Evolutionary conservation across 1,140 invertebrate genomes (phyloP).

Genomic region (Agrilus planipennis): DNA sequence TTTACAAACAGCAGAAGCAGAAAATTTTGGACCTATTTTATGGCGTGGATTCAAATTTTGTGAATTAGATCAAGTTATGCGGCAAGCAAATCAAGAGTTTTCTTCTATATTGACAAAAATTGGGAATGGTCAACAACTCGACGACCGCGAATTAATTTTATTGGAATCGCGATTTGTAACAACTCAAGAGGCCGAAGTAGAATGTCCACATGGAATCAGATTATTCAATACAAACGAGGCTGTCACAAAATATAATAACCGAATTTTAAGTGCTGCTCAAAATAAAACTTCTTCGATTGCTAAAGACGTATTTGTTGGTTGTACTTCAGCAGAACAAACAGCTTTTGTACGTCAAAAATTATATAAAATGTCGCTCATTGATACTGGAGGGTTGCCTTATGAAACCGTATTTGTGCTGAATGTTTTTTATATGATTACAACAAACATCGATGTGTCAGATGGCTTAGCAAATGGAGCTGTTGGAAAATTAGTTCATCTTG

Average conservation of each 20-base stretch:
- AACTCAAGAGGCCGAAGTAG: conserved; percentile 11
- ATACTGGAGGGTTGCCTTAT: conserved; percentile 30
- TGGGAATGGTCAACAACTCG: conserved; percentile 17
- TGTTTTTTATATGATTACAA: conserved; percentile 29
- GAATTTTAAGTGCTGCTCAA: conserved; percentile 15
- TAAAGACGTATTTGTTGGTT: conserved; percentile 13
- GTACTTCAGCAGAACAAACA: too few species aligned
- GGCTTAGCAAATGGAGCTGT: conserved; percentile 31
- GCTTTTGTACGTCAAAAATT: conserved; percentile 20
- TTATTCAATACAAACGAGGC: conserved; percentile 15
- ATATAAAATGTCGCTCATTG: conserved; percentile 26
- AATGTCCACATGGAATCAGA: conserved; percentile 16
- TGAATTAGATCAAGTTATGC: conserved; percentile 23
- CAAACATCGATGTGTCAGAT: conserved; percentile 30
- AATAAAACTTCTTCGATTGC: conserved; percentile 21
- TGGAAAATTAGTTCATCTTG: conserved; percentile 26
- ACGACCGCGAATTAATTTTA: conserved; percentile 11
- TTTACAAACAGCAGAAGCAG: too few species aligned
- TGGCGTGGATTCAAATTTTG: conserved; percentile 23
- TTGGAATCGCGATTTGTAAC: conserved; percentile 19
- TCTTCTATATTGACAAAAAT: conserved; percentile 26
- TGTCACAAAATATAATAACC: conserved; percentile 18
- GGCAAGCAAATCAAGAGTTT: conserved; percentile 23
- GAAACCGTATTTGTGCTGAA: conserved; percentile 23
- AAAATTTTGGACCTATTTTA: too few species aligned